A percentile compares a stretch with the other conserved stretches of the same genome.
These are phyloP conservation scores for Drosophila cognata DNA, from an alignment of 2,888 invertebrate genomes.

Conservation along the genomic window DNA sequence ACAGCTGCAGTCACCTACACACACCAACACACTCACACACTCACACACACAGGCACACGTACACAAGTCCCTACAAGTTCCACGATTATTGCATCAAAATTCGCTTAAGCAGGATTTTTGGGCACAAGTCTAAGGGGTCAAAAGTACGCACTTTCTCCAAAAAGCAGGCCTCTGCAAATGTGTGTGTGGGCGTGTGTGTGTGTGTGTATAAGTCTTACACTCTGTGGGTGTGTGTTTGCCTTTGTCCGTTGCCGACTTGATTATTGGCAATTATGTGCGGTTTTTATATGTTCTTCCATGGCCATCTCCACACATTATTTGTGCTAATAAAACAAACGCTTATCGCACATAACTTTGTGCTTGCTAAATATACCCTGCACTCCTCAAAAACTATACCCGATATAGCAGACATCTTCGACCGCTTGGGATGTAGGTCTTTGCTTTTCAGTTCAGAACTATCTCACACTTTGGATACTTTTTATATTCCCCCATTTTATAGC, in stretches of 20 bases:
- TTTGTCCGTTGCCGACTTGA: conserved; percentile 50
- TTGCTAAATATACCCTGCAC: neutral
- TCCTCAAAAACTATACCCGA: neutral
- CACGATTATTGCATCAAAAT: conserved; percentile 21
- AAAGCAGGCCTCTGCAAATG: neutral
- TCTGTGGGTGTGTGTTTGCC: conserved; percentile 23
- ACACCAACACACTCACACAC: conserved; percentile 5
- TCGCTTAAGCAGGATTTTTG: conserved; percentile 18
- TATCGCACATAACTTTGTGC: conserved; percentile 7
- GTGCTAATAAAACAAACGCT: conserved; percentile 47
- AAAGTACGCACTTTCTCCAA: conserved; percentile 12
- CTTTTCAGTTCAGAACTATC: neutral
- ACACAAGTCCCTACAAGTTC: conserved; percentile 1
- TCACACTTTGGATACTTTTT: neutral
- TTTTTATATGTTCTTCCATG: conserved; percentile 42
- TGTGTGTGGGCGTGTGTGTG: neutral
- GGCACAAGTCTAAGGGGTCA: conserved; percentile 17
- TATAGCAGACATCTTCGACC: neutral
- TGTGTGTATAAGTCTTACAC: conserved; percentile 8
- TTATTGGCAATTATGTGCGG: conserved; percentile 74
- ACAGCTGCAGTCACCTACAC: conserved; percentile 6
- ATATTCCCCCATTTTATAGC: neutral
- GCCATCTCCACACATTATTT: conserved; percentile 30
- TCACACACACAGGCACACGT: neutral
- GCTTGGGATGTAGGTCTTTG: neutral